A percentile compares a stretch with the other conserved stretches of the same genome.
These are phyloP conservation scores for Drosophila anomelani DNA, from an alignment of 2,888 invertebrate species.

Conservation along the genomic window DNA sequence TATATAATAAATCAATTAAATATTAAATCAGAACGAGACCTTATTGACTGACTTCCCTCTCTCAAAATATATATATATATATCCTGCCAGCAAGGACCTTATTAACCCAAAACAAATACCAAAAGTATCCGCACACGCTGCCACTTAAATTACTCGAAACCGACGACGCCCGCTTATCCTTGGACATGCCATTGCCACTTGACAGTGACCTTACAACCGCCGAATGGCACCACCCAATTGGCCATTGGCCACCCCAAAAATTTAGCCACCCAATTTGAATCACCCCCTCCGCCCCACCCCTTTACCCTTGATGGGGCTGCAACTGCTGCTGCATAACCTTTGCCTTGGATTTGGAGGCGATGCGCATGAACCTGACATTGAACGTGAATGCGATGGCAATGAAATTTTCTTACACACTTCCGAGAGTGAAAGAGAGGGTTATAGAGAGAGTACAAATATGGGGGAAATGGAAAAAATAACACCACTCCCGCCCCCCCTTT, in stretches of 20 bases:
- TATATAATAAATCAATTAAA: background rate
- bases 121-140: slow-evolving; percentile 27
- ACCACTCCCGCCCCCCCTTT: slow-evolving; percentile 11
- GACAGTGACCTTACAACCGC: slow-evolving; percentile 48
- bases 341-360: slow-evolving; percentile 59
- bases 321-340: slow-evolving; percentile 49
- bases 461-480: slow-evolving; percentile 2
- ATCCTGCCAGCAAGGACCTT: slow-evolving; percentile 15
- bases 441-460: background rate
- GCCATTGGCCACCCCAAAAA: background rate
- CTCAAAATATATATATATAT: background rate
- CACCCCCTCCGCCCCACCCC: background rate
- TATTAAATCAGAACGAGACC: too few relatives aligned
- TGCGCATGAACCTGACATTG: slow-evolving; percentile 78
- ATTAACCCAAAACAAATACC: slow-evolving; percentile 32
- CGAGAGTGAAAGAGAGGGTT: slow-evolving; percentile 12
- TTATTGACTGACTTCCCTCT: slow-evolving; percentile 3
- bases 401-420: slow-evolving; percentile 61
- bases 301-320: slow-evolving; percentile 23
- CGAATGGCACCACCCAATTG: slow-evolving; percentile 40
- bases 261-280: background rate
- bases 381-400: slow-evolving; percentile 76
- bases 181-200: slow-evolving; percentile 48
- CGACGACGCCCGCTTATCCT: slow-evolving; percentile 17
- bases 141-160: slow-evolving; percentile 10